Conservation (phyloP, 2,888 invertebrate species). For the Protophormia terraenovae region DNA sequence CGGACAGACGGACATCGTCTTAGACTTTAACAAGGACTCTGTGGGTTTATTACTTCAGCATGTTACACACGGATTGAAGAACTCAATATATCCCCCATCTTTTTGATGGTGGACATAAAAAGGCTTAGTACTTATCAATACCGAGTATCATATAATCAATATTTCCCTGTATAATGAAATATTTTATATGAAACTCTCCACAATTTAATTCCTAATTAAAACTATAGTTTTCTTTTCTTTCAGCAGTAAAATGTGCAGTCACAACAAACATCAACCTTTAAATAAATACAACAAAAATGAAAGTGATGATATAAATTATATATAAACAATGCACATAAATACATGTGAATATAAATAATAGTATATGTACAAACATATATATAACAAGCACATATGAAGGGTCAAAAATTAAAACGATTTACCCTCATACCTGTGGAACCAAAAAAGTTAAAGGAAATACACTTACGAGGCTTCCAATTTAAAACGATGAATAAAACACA, state of each 20-base stretch:
- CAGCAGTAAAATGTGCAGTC: neutral
- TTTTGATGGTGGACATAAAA: too few species aligned
- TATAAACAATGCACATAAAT: neutral
- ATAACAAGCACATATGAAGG: neutral
- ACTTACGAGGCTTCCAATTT: slow-evolving; percentile 21
- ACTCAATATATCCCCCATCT: too few species aligned
- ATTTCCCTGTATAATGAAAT: neutral
- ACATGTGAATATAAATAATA: neutral
- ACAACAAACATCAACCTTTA: neutral
- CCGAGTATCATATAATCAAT: neutral
- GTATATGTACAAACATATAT: neutral
- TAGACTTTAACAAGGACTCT: too few species aligned
- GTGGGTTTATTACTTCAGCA: too few species aligned
- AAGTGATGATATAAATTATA: slow-evolving; percentile 1
- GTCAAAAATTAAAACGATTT: slow-evolving; percentile 4
- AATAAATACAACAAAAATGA: neutral
- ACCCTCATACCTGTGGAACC: neutral
- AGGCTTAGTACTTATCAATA: too few species aligned
- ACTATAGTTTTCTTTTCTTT: neutral
- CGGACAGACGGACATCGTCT: too few species aligned
- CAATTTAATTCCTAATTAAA: neutral
- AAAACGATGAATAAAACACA: neutral
- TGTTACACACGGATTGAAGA: too few species aligned
- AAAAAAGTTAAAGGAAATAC: slow-evolving; percentile 7
- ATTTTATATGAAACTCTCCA: neutral